Evolutionary conservation across 53 echinoderm and acorn worm species (phyloP), one percentile per base, ranked within the genome.

Genomic region (Arbacia lixula): DNA sequence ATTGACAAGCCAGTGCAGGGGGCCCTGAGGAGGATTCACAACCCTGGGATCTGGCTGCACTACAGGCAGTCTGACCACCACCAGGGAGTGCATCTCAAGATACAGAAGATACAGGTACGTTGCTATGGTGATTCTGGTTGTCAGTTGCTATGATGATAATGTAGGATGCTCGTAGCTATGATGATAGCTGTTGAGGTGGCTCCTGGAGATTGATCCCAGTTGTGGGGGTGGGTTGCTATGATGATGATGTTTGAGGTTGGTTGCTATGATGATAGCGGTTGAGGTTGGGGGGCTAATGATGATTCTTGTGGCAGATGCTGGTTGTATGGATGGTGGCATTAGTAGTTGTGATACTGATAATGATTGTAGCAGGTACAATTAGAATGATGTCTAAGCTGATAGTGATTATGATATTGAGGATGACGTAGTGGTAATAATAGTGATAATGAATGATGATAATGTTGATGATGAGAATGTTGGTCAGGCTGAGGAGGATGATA

Each of bases 1-100:
- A 98, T 98, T 76, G 92, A 67, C 3, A 98, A 98, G 61, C 98
- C 98, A 1, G 90, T 94, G 3, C 86, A 86, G 40, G 98, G 98
- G 52, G 83, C 92, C 38, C 68, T 98, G 22, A 85, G 94, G 26
- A 75, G 98, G 65, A 84, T 88, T 16, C 92, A 86, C 84, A 86
- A 92, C 40, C 98, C 98, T 28, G 94, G 94, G 11, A 33, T 98
- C 12, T 92, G 98, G 94, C 16, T 94, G 17, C 98, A 98, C 79
- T 88, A 90, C 58, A 85, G 98, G 36, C 90, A 92, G 86, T 94
- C 94, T 2, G 93, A 94, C 53, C 98, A 98, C 34, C 92, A 92
- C 50, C 92, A 88, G 12, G 90, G 98, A 32, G 46, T 98, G 38
- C 98, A 98, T 75, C 71, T 94, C 64, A 98, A 98, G 83, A 66